Evolutionary conservation across 2,113 vertebrate species (phyloP), one percentile per base, ranked within the genome.

Genomic region (Okapia johnstoni): DNA sequence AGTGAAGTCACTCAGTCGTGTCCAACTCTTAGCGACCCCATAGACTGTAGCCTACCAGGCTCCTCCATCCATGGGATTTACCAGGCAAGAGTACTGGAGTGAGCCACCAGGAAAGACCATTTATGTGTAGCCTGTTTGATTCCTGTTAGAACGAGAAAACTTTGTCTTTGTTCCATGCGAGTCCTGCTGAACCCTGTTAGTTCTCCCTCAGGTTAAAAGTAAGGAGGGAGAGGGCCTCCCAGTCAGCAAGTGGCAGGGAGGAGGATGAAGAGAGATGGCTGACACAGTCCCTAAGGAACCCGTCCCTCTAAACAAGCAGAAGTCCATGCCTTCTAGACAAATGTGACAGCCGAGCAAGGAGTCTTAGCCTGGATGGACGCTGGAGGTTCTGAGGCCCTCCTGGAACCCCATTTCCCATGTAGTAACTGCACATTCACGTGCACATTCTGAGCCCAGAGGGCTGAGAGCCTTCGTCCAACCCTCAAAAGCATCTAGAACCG

Each of bases 351-450:
- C 3, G 13, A 28, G 54, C 61, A 16, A 4, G 61, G 43, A 15
- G 7, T 10, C 61, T 57, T 21, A 25, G 46, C 43, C 54, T 26
- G 33, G 43, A 7, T 60, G 77, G 54, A 52, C 2, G 2, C 1
- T 3, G 25, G 11, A 17, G 46, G 3, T 43, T 9, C 28, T n/a
- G 0, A 43, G 90, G 58, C 12, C n/a, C 7, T 46, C n/a, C 3
- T 17, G 54, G 70, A 73, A 21, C 1, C 54, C 36, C 7, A 0
- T 33, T n/a, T 60, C 80, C 15, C 11, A 10, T 1, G 16, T 15
- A 8, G 36, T 33, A 26, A n/a, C 43, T 83, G n/a, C n/a, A 7
- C 10, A 0, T 28, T 70, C 54, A 3, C 3, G 1, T 2, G 6
- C 0, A 2, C 3, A 0, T 54, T 55, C 76, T n/a, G 54, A 4